Evolutionary conservation across 2,797 vertebrate species (phyloP).

Genomic region (Acestrorhynchus altus): DNA sequence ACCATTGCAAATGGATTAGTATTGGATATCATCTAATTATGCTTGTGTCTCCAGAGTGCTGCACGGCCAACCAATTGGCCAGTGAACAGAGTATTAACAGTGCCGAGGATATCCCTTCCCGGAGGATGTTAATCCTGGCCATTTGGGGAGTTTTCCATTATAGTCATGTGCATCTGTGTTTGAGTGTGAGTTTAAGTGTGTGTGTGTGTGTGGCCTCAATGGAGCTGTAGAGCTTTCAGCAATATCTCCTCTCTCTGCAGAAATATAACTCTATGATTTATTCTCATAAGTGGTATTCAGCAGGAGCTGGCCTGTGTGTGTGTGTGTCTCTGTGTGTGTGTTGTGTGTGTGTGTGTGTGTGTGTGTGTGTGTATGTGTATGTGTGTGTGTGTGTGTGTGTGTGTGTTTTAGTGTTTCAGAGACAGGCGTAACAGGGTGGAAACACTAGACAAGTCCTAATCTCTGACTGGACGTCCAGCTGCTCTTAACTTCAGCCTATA

Average conservation of each 20-base stretch:
- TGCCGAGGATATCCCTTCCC: constrained; percentile 39
- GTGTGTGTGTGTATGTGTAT: constrained; percentile 2
- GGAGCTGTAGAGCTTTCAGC: background rate
- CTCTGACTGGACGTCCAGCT: constrained; percentile 28
- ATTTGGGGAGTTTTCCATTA: constrained; percentile 24
- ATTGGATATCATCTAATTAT: constrained; percentile 55
- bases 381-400: constrained; percentile 16
- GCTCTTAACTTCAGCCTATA: constrained; percentile 35
- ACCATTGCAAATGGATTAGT: constrained; percentile 49
- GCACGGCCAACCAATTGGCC: constrained; percentile 38
- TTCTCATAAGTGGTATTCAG: background rate
- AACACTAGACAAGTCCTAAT: constrained; percentile 11
- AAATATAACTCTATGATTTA: background rate
- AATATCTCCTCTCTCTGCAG: background rate
- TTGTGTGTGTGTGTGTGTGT: background rate
- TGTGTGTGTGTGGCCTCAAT: background rate
- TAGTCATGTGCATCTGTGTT: background rate
- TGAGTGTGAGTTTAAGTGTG: background rate
- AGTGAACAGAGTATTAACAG: constrained; percentile 42
- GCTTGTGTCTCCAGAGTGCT: constrained; percentile 30
- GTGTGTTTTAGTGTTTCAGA: background rate
- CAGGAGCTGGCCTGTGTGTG: background rate
- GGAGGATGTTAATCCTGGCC: constrained; percentile 30
- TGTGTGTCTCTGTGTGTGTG: background rate
- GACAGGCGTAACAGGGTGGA: constrained; percentile 1